Evolutionary conservation across 2,888 invertebrate species (phyloP).

Genomic region (Archaeoteleia sp.): DNA sequence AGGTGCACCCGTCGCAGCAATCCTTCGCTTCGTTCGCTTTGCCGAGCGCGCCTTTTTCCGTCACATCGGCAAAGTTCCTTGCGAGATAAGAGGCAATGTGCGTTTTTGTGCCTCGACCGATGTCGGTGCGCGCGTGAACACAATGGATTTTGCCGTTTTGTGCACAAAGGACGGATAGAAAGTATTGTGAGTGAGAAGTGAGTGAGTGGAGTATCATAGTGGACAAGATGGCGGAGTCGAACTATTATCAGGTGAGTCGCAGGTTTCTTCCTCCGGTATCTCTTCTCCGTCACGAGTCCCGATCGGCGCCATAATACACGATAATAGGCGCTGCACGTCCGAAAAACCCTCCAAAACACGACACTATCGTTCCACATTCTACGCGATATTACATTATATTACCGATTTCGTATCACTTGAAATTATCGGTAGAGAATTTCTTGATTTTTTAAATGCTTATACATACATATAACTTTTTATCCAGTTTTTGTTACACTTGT

Average conservation of each 20-base stretch:
- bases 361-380: neutral
- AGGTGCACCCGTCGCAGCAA: no score
- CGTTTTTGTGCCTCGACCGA: constrained; percentile 24
- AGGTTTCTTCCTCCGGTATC: constrained; percentile 47
- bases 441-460: neutral
- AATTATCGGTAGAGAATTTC: neutral
- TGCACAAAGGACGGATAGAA: constrained; percentile 71
- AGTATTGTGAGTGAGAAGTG: constrained; percentile 61
- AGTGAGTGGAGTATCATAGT: constrained; percentile 60
- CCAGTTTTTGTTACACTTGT: no score
- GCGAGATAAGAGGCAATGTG: constrained; percentile 17
- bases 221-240: constrained; percentile 81
- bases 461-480: no score
- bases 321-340: neutral
- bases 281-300: constrained; percentile 17
- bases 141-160: constrained; percentile 63
- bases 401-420: neutral
- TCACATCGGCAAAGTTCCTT: neutral
- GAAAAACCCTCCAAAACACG: neutral
- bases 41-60: no score
- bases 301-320: constrained; percentile 32
- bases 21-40: no score
- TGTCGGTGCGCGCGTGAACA: constrained; percentile 55
- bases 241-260: constrained; percentile 80
- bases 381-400: neutral